Conservation (phyloP, 2,113 vertebrate species). For the Myrmophylax atrothorax region DNA sequence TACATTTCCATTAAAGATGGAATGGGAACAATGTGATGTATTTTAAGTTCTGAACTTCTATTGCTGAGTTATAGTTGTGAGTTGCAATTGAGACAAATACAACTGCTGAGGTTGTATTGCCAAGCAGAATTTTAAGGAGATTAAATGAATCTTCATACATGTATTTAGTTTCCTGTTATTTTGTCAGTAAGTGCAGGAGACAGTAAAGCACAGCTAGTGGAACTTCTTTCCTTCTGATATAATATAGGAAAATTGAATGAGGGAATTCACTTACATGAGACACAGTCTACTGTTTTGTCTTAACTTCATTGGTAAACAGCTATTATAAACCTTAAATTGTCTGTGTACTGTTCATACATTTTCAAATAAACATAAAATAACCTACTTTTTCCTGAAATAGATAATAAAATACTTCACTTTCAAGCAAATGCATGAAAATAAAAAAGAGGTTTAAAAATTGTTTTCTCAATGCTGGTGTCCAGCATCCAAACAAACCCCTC, state of each 20-base stretch:
- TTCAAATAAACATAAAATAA: background rate
- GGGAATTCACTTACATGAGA: background rate
- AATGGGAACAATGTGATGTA: conserved; percentile 47
- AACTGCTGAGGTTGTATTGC: conserved; percentile 26
- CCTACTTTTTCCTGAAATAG: background rate
- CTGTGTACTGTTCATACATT: background rate
- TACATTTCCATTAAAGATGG: conserved; percentile 45
- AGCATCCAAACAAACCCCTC: background rate
- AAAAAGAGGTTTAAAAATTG: accelerated
- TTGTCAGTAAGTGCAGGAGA: conserved; percentile 2
- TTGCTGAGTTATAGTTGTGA: background rate
- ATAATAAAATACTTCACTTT: background rate
- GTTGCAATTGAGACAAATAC: conserved; percentile 22
- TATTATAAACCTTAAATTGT: background rate
- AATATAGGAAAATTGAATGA: conserved; percentile 1
- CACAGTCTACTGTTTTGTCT: background rate
- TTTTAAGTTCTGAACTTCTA: conserved; percentile 13
- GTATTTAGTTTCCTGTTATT: conserved; percentile 25
- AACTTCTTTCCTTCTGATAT: conserved; percentile 7
- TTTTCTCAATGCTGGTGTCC: background rate
- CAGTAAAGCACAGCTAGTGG: background rate
- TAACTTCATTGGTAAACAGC: background rate
- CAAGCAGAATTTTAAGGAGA: conserved; percentile 43
- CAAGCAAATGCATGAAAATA: background rate
- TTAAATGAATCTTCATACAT: background rate